Evolutionary conservation across 2,888 invertebrate species (phyloP).

Genomic region (Reticulitermes lucifugus): DNA sequence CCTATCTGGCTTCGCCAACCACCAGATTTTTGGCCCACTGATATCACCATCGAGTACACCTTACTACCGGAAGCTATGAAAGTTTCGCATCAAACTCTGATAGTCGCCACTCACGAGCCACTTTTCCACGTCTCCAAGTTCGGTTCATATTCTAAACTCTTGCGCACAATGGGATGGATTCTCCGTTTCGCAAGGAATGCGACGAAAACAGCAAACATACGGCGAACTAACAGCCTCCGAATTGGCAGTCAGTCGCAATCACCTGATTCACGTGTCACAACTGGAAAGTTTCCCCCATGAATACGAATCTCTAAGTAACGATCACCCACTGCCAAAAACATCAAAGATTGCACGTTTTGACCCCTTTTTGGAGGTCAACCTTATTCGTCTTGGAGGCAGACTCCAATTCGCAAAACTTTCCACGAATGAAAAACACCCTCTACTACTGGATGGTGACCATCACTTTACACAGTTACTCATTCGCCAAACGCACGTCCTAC

Average conservation of each 20-base stretch:
- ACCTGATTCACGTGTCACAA: neutral
- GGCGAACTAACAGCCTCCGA: neutral
- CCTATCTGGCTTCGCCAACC: neutral
- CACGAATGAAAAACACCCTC: neutral
- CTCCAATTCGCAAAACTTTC: slow-evolving; percentile 6
- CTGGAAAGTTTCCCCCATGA: neutral
- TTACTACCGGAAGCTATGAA: slow-evolving; percentile 16
- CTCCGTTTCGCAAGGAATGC: neutral
- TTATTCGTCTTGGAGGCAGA: neutral
- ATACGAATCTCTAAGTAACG: too few species aligned
- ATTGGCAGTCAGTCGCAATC: too few species aligned
- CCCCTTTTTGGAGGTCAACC: neutral
- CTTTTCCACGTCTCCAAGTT: neutral
- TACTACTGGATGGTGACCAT: neutral
- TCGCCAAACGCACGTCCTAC: neutral
- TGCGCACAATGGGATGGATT: neutral
- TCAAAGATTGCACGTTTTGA: neutral
- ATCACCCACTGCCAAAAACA: neutral
- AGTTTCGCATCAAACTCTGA: neutral
- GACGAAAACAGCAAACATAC: too few species aligned
- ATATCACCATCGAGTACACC: neutral
- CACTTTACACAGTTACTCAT: neutral
- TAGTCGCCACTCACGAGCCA: neutral
- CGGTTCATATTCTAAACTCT: neutral
- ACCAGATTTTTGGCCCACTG: neutral